Base-by-base conservation (phyloP, 1,140 invertebrate species). In the Oedothorax gibbosus region DNA sequence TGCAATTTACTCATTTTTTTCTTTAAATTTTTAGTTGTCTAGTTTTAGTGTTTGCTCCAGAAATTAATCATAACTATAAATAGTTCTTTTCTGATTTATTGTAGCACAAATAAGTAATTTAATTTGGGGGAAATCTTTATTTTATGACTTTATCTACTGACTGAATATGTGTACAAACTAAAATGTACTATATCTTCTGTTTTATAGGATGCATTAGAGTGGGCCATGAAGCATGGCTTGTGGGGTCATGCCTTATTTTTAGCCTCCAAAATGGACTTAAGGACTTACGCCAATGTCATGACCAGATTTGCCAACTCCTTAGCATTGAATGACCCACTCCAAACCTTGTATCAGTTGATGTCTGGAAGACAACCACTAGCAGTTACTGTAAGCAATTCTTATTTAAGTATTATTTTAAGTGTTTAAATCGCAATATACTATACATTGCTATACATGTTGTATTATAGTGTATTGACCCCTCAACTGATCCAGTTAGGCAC, bases 171-270 rank as follows among this genome's bases (percentile, higher is more conserved):
- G 35, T 35, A 35, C 1, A 35, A 35, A 35, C 35, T 35, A 35
- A 35, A 35, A 2, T 62, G 2, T 15, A 88, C 86, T 51, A 84
- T 85, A 88, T 88, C 78, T 51, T 5, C 35, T 64, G 21, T 21
- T 62, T 87, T 87, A 12, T 86, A 91, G 90, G 91, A 91, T 89
- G 91, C 91, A 7, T 86, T 91, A 93, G 97, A 98, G 90, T 97
- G 94, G 92, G 97, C 97, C 20, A 96, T 98, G 93, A 93, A 93
- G 86, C 93, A 95, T 88, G 93, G 94, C 87, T 91, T 98, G 54
- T 99, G 97, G 97, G 96, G 96, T 14, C 97, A 99, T 91, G 97
- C 97, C 69, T 92, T 99, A 82, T 96, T 96, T 89, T 90, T 99
- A 87, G 95, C 96, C 57, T 95, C 94, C 87, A 97, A 97, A 92